Conservation (phyloP, 2,888 invertebrate species). For the Lycaena phlaeas region DNA sequence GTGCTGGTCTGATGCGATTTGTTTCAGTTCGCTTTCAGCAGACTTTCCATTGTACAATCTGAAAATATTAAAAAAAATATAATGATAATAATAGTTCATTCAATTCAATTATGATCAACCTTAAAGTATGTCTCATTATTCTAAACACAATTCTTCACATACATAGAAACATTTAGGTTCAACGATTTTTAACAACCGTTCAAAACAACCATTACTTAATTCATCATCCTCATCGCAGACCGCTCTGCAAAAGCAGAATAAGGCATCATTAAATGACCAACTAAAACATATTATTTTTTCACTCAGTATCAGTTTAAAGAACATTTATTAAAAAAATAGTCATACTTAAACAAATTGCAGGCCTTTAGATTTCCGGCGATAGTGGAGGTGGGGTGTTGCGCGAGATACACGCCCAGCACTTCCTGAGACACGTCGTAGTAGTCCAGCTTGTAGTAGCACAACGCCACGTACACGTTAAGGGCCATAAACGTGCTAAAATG, state of each 20-base stretch:
- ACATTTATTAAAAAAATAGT: too few species aligned
- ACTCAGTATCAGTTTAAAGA: too few species aligned
- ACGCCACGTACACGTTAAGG: conserved; percentile 95
- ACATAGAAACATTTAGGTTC: too few species aligned
- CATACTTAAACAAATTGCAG: conserved; percentile 73
- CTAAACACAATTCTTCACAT: too few species aligned
- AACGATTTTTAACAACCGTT: too few species aligned
- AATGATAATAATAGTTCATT: not conserved
- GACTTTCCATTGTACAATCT: conserved; percentile 94
- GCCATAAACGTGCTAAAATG: conserved; percentile 90
- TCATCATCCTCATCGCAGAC: too few species aligned
- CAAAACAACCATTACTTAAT: too few species aligned
- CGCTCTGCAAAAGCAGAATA: too few species aligned
- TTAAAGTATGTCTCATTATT: too few species aligned
- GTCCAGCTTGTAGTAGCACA: conserved; percentile 98
- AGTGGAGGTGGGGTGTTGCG: conserved; percentile 92
- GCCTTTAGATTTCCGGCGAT: conserved; percentile 95
- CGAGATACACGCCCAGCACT: conserved; percentile 93
- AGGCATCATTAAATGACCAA: too few species aligned
- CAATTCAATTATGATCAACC: too few species aligned
- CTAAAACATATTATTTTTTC: too few species aligned
- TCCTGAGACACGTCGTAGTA: conserved; percentile 99
- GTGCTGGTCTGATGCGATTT: conserved; percentile 80
- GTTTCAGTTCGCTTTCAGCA: conserved; percentile 93
- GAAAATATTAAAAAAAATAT: not conserved